These are phyloP conservation scores for Sphenodon punctatus DNA, from an alignment of 2,797 vertebrate species.

Conservation along the genomic window DNA sequence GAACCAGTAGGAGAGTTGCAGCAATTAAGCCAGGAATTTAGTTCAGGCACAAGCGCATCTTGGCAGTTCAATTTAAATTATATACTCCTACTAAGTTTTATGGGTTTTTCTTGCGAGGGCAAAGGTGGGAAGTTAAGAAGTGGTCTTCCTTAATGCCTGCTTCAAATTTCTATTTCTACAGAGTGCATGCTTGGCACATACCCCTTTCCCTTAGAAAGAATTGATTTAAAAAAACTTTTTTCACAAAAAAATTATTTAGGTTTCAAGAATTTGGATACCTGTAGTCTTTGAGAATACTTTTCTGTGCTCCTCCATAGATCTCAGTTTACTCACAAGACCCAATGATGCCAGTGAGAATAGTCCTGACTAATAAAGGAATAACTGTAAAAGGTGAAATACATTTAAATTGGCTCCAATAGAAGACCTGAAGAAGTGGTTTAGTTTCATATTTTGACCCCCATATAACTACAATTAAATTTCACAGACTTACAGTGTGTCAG, in stretches of 20 bases:
- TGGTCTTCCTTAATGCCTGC: neutral
- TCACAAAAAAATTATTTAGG: neutral
- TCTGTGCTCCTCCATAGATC: too few species aligned
- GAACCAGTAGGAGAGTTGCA: rapidly evolving
- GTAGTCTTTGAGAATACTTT: too few species aligned
- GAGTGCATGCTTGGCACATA: neutral
- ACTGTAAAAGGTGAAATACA: rapidly evolving
- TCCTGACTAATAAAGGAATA: neutral
- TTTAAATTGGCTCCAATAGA: neutral
- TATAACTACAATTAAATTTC: too few species aligned
- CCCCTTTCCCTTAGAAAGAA: rapidly evolving
- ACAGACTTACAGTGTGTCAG: too few species aligned
- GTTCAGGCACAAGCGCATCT: rapidly evolving
- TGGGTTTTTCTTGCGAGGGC: too few species aligned
- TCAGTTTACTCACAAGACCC: too few species aligned
- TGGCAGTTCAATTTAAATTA: rapidly evolving
- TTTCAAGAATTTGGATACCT: neutral
- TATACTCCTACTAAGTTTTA: neutral
- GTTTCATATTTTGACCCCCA: neutral
- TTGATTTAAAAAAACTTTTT: rapidly evolving
- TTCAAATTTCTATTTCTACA: neutral
- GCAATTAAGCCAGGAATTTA: neutral
- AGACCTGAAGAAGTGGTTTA: rapidly evolving
- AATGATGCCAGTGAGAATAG: rapidly evolving
- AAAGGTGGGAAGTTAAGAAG: neutral